These are phyloP conservation scores for Hemiscyllium ocellatum DNA, from an alignment of 2,113 vertebrate genomes.

Conservation along the genomic window DNA sequence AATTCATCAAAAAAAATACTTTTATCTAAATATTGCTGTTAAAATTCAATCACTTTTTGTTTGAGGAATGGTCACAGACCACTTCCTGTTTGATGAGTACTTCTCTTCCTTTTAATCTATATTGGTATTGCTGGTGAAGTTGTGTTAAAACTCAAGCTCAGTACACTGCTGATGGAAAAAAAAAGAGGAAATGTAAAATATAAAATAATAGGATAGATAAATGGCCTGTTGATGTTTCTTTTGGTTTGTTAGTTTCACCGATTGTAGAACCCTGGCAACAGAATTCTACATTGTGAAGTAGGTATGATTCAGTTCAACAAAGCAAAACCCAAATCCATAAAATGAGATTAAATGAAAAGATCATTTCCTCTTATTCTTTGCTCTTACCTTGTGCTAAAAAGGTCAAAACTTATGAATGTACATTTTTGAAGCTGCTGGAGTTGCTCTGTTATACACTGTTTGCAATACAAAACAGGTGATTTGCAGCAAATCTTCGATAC, in stretches of 20 bases:
- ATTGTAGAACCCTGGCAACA: neutral
- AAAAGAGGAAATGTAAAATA: neutral
- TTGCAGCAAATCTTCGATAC: too few species aligned
- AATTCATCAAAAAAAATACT: neutral
- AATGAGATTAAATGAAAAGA: neutral
- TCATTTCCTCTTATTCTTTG: neutral
- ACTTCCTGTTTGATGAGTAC: neutral
- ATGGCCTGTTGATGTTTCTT: neutral
- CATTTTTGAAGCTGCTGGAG: neutral
- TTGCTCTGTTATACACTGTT: neutral
- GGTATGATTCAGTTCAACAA: neutral
- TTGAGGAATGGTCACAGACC: neutral
- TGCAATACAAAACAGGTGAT: neutral
- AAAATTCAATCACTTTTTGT: neutral
- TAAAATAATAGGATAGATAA: neutral
- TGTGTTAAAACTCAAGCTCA: neutral
- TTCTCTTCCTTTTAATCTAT: neutral
- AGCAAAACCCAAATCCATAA: neutral
- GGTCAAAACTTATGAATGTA: neutral
- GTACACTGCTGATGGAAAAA: neutral
- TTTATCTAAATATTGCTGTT: neutral
- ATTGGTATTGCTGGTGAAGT: neutral
- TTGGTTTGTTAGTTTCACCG: neutral
- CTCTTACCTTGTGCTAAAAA: neutral
- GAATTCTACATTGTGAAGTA: neutral